Conservation (phyloP, 2,797 vertebrate species). For the Eulemur rubriventer region DNA sequence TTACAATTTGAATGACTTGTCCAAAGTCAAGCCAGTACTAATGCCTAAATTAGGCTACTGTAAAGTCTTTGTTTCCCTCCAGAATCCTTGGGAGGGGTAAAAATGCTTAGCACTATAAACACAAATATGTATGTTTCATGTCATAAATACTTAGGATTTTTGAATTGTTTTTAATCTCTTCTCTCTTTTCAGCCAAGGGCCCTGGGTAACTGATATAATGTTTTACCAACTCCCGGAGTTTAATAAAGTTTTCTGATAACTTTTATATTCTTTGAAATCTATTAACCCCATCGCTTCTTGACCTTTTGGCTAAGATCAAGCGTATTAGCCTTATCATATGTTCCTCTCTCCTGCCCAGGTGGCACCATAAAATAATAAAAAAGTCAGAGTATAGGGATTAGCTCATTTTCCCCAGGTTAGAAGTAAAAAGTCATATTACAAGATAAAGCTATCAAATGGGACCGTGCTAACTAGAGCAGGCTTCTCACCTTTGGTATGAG, state of each 20-base stretch:
- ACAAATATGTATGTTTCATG: not conserved
- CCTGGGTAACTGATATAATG: not conserved
- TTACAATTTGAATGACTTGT: not conserved
- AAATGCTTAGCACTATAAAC: not conserved
- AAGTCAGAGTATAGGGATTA: not conserved
- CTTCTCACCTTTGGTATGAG: not conserved
- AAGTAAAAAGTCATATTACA: not conserved
- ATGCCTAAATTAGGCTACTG: not conserved
- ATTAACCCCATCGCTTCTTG: not conserved
- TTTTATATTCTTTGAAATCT: not conserved
- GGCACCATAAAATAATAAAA: not conserved
- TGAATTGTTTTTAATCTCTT: not conserved
- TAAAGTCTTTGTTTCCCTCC: not conserved
- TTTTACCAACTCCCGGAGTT: not conserved
- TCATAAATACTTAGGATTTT: slow-evolving; percentile 2
- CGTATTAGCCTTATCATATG: not conserved
- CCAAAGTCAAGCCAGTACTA: not conserved
- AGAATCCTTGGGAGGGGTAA: not conserved
- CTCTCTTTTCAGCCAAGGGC: not conserved
- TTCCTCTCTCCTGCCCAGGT: not conserved
- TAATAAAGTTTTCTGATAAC: not conserved
- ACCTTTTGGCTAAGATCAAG: not conserved
- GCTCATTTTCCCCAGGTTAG: not conserved
- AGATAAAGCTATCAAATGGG: not conserved
- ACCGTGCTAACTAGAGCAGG: not conserved